Conservation (phyloP, 2,888 invertebrate species). For the Argynnis bischoffii region DNA sequence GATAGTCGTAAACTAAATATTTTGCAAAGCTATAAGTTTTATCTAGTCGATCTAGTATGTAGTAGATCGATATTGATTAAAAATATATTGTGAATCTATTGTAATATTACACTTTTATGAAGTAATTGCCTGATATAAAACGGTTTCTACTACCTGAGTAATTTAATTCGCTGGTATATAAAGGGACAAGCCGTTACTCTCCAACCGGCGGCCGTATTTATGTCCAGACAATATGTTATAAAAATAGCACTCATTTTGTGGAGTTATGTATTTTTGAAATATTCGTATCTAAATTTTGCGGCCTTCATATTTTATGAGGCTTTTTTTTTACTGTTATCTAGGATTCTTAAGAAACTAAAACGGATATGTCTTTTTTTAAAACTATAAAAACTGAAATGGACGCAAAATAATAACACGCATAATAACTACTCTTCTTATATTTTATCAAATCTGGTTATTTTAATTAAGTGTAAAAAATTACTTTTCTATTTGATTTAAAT, state of each 20-base stretch:
- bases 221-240: slow-evolving; percentile 23
- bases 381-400: too few relatives aligned
- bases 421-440: too few relatives aligned
- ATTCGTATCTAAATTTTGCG: slow-evolving; percentile 7
- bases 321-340: too few relatives aligned
- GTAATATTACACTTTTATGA: slow-evolving; percentile 5
- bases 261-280: slow-evolving; percentile 16
- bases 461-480: too few relatives aligned
- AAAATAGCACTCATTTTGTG: slow-evolving; percentile 24
- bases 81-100: not conserved
- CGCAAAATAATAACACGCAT: too few relatives aligned
- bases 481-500: too few relatives aligned
- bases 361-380: too few relatives aligned
- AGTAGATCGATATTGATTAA: not conserved
- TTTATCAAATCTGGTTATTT: too few relatives aligned
- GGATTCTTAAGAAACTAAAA: too few relatives aligned
- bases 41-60: too few relatives aligned
- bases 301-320: not conserved
- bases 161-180: slow-evolving; percentile 24
- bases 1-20: not conserved
- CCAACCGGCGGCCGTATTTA: slow-evolving; percentile 20
- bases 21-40: not conserved
- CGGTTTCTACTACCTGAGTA: slow-evolving; percentile 22
- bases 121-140: slow-evolving; percentile 4
- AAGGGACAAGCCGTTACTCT: slow-evolving; percentile 19